These are phyloP conservation scores for Hypercompe scribonia DNA, from an alignment of 2,888 invertebrate genomes.

Conservation along the genomic window DNA sequence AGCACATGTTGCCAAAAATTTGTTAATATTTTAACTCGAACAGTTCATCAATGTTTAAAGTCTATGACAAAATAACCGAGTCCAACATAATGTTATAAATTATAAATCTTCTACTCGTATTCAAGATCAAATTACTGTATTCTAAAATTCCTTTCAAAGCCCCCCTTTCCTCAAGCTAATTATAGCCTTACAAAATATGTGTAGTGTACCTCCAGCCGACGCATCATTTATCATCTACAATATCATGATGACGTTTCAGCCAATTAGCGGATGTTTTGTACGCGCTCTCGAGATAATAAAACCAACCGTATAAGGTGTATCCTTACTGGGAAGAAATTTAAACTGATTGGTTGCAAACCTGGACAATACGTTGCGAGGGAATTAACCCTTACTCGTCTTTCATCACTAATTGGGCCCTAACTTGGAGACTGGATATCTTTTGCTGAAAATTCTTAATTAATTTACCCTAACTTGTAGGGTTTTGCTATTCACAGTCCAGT, in stretches of 20 bases:
- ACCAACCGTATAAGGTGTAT: conserved; percentile 65
- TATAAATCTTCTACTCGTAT: neutral
- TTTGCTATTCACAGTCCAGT: neutral
- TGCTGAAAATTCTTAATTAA: conserved; percentile 50
- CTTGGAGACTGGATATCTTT: conserved; percentile 63
- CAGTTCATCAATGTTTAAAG: neutral
- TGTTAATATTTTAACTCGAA: neutral
- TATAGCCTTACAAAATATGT: conserved; percentile 25
- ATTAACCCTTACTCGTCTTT: conserved; percentile 67
- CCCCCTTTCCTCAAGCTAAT: conserved; percentile 19
- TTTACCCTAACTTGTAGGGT: conserved; percentile 33
- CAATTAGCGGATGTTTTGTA: conserved; percentile 77
- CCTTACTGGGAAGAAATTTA: conserved; percentile 79
- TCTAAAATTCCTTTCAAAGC: neutral
- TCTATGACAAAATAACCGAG: neutral
- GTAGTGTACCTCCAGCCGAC: conserved; percentile 11
- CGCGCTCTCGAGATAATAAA: conserved; percentile 65
- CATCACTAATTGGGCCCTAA: conserved; percentile 78
- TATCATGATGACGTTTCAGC: conserved; percentile 71
- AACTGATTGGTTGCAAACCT: conserved; percentile 78
- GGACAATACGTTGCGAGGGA: conserved; percentile 75
- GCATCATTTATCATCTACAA: conserved; percentile 67
- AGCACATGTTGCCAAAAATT: too few species aligned
- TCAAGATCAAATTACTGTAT: neutral
- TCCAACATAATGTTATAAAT: neutral